phyloP scores from a whole-genome alignment of 2,888 invertebrate genomes.

The Cephus runcator region DNA sequence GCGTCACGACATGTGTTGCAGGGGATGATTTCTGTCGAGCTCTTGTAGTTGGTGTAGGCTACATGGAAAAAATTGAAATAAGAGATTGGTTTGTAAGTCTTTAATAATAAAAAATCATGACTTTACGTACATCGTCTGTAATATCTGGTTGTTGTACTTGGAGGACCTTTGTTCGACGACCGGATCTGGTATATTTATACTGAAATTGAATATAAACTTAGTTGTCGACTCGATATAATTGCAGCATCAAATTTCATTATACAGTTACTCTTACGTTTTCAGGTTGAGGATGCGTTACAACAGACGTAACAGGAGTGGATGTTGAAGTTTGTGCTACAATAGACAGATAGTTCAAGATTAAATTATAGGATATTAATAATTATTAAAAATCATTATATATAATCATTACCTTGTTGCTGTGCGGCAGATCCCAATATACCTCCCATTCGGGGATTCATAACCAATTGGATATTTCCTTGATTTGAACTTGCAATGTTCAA shows the following conservation, averaged over 20 bases:
- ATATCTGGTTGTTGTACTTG: slow-evolving; percentile 50
- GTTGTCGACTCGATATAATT: background rate
- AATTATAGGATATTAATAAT: background rate
- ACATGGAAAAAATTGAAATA: background rate
- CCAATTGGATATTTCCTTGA: slow-evolving; percentile 65
- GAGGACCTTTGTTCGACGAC: slow-evolving; percentile 47
- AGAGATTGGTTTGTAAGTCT: background rate
- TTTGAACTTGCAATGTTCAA: slow-evolving; percentile 49
- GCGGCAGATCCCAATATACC: slow-evolving; percentile 65
- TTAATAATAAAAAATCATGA: background rate
- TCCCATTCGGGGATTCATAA: slow-evolving; percentile 68
- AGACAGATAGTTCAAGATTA: slow-evolving; percentile 7
- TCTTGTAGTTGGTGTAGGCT: slow-evolving; percentile 11
- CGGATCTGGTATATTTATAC: slow-evolving; percentile 48
- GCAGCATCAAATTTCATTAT: background rate
- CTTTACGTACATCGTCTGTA: slow-evolving; percentile 47
- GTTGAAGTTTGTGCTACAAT: slow-evolving; percentile 26
- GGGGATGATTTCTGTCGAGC: slow-evolving; percentile 33
- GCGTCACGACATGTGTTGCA: slow-evolving; percentile 43
- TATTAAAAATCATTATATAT: background rate
- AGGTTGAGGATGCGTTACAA: slow-evolving; percentile 33
- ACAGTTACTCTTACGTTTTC: slow-evolving; percentile 40
- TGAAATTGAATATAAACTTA: slow-evolving; percentile 23
- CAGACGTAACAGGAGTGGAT: slow-evolving; percentile 35
- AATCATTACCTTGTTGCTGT: slow-evolving; percentile 35